Evolutionary conservation across 2,888 invertebrate species (phyloP), one percentile per base, ranked within the genome.

Genomic region (Andrena minutula): DNA sequence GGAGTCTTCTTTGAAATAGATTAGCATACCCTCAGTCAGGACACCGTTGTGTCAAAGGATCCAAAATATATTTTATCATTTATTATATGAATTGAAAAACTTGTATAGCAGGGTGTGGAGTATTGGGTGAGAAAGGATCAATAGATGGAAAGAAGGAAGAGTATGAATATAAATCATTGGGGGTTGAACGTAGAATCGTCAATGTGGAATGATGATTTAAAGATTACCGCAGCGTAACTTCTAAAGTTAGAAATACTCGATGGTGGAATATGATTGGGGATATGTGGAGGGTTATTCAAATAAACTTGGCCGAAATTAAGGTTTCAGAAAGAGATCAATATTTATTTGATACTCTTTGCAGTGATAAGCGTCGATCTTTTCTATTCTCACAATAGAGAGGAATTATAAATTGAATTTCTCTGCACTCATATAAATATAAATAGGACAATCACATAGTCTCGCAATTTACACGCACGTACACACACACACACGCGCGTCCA

Each of bases 301-400:
- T 71, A 56, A 86, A 85, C 72, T 75, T 86, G 58, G 72, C 69
- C 81, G 47, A 53, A 28, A 23, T 70, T 86, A 75, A 84, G 87
- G 91, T 90, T 91, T 83, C 83, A 91, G 88, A 87, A 92, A 92
- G 93, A 94, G 94, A 94, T 94, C 93, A 93, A 92, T 91, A 89
- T 93, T 93, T 94, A 94, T 94, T 93, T 93, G 93, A 93, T 93
- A 85, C 92, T 94, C 91, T 90, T 92, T 89, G 23, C 87, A 91
- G 84, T 92, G 91, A 89, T 94, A 93, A 94, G 94, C 94, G 93
- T 94, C 63, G 91, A 87, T 91, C 82, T 89, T 90, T 90, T 92
- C 90, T 91, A 91, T 92, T 92, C 90, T 90, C 89, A 91, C 90
- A 92, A 92, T 92, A 93, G 91, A 93, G 83, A 91, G 90, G 88